phyloP scores from a whole-genome alignment of 2,888 invertebrate genomes.

The Microchrysa polita region DNA sequence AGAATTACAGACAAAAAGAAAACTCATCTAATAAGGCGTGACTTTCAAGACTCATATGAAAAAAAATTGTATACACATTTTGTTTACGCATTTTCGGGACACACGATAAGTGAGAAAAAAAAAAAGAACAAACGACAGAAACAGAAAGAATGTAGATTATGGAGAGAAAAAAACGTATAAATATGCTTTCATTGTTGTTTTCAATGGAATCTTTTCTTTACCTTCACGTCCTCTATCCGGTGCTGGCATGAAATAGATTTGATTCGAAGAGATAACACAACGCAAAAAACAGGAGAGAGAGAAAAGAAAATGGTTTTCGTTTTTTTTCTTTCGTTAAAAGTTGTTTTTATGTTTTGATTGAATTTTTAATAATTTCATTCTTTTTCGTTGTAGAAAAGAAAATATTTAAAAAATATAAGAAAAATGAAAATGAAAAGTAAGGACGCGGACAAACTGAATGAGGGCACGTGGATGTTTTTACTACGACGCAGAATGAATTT shows the following conservation, averaged over 20 bases:
- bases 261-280: slow-evolving; percentile 24
- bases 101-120: slow-evolving; percentile 46
- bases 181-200: not conserved
- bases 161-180: slow-evolving; percentile 6
- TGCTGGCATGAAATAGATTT: slow-evolving; percentile 67
- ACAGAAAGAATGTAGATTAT: slow-evolving; percentile 33
- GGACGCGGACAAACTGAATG: too few relatives aligned
- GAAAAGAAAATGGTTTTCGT: slow-evolving; percentile 33
- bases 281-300: slow-evolving; percentile 27
- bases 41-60: slow-evolving; percentile 12
- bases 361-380: too few relatives aligned
- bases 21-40: too few relatives aligned
- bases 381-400: too few relatives aligned
- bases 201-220: slow-evolving; percentile 59
- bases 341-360: slow-evolving; percentile 16
- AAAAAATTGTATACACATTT: slow-evolving; percentile 4
- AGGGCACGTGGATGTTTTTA: too few relatives aligned
- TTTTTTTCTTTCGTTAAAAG: slow-evolving; percentile 30
- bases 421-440: too few relatives aligned
- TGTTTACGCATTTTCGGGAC: not conserved
- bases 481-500: too few relatives aligned
- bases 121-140: slow-evolving; percentile 25
- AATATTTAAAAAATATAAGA: too few relatives aligned
- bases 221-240: slow-evolving; percentile 71
- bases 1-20: too few relatives aligned